These are phyloP conservation scores for Scopus umbretta DNA, from an alignment of 2,113 vertebrate species.

Conservation along the genomic window DNA sequence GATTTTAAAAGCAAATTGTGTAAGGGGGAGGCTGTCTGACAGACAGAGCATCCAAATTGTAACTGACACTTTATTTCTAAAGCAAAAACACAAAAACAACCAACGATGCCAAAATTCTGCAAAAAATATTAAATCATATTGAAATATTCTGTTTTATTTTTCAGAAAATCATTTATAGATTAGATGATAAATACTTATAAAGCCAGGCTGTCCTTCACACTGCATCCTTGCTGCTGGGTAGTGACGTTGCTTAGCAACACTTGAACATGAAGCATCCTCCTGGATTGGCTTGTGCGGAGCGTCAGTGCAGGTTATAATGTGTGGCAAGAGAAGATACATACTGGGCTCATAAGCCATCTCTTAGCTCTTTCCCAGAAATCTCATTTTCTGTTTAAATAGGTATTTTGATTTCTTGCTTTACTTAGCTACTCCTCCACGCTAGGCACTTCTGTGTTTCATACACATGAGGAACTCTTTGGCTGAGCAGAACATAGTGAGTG, in stretches of 20 bases:
- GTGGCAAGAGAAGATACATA: neutral
- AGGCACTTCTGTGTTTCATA: neutral
- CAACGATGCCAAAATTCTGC: neutral
- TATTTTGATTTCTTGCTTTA: neutral
- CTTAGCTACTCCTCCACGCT: neutral
- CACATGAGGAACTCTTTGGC: neutral
- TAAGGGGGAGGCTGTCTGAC: neutral
- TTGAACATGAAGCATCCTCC: constrained; percentile 36
- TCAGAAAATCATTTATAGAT: constrained; percentile 48
- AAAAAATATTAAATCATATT: constrained; percentile 38
- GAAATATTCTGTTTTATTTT: constrained; percentile 39
- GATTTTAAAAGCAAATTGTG: neutral
- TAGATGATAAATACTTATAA: constrained; percentile 52
- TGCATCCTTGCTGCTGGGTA: constrained; percentile 50
- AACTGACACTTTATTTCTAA: neutral
- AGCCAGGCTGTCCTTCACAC: constrained; percentile 22
- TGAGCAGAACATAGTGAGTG: neutral
- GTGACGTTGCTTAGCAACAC: constrained; percentile 72
- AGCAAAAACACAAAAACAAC: neutral
- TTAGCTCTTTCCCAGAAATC: neutral
- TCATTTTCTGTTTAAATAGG: neutral
- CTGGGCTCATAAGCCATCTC: neutral
- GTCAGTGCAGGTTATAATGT: constrained; percentile 36
- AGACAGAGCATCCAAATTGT: neutral
- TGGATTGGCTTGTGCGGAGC: constrained; percentile 26